These are phyloP conservation scores for Sebastiscus tertius DNA, from an alignment of 2,797 vertebrate genomes.

Conservation along the genomic window DNA sequence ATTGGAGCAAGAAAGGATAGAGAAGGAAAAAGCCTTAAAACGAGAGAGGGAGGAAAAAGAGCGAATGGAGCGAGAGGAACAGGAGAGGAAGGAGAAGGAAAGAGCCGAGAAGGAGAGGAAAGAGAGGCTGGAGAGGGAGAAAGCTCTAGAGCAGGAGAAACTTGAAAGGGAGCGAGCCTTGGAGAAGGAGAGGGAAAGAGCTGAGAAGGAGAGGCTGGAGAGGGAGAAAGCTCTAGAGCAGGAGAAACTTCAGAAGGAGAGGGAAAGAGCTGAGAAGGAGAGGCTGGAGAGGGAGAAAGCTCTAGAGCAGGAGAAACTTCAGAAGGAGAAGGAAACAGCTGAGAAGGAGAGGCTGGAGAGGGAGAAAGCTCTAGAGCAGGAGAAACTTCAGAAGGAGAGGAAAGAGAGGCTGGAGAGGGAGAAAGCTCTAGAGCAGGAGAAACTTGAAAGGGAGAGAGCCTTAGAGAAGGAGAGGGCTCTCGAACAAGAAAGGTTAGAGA, in stretches of 20 bases:
- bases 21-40: slow-evolving; percentile 18
- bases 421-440: slow-evolving; percentile 39
- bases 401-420: slow-evolving; percentile 45
- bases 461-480: slow-evolving; percentile 44
- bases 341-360: slow-evolving; percentile 41
- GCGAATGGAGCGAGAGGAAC: slow-evolving; percentile 41
- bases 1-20: slow-evolving; percentile 35
- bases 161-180: slow-evolving; percentile 48
- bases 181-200: slow-evolving; percentile 24
- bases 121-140: slow-evolving; percentile 52
- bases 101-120: slow-evolving; percentile 48
- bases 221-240: background rate
- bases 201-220: slow-evolving; percentile 27
- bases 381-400: slow-evolving; percentile 27
- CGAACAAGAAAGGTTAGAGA: slow-evolving; percentile 51
- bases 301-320: slow-evolving; percentile 39
- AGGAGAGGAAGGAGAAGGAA: slow-evolving; percentile 43
- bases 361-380: background rate
- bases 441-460: slow-evolving; percentile 42
- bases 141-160: slow-evolving; percentile 38
- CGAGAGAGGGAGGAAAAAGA: slow-evolving; percentile 35
- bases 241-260: slow-evolving; percentile 22
- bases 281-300: slow-evolving; percentile 43
- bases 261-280: slow-evolving; percentile 30
- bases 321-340: slow-evolving; percentile 44